phyloP scores from a whole-genome alignment of 2,888 invertebrate genomes.

The Linnaemya tessellans region DNA sequence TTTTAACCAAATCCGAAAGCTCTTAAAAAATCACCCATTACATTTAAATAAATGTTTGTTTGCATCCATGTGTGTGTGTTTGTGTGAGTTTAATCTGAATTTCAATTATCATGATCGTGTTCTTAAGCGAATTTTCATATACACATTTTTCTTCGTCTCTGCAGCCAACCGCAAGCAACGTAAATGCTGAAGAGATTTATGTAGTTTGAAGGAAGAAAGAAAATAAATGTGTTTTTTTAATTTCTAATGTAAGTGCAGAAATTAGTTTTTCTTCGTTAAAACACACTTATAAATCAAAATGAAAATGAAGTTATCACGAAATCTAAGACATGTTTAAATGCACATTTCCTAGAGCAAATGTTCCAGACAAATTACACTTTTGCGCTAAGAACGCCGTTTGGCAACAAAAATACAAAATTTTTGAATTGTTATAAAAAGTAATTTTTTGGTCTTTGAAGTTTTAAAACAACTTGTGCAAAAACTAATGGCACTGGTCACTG shows the following conservation, averaged over 20 bases:
- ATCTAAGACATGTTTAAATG: slow-evolving; percentile 50
- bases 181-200: slow-evolving; percentile 35
- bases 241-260: slow-evolving; percentile 6
- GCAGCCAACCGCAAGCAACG: slow-evolving; percentile 25
- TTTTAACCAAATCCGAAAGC: no score
- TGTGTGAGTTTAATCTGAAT: slow-evolving; percentile 41
- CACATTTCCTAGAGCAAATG: slow-evolving; percentile 23
- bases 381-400: neutral
- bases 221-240: slow-evolving; percentile 8
- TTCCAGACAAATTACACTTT: slow-evolving; percentile 43
- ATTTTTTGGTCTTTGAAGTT: no score
- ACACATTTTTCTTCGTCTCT: slow-evolving; percentile 9
- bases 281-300: slow-evolving; percentile 34
- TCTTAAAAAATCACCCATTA: no score
- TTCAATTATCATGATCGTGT: slow-evolving; percentile 56
- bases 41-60: neutral
- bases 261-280: neutral
- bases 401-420: neutral
- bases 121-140: slow-evolving; percentile 34
- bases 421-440: neutral
- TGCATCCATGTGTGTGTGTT: neutral
- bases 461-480: no score
- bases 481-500: no score
- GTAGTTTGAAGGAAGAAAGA: neutral
- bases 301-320: slow-evolving; percentile 49